Evolutionary conservation across 1,140 invertebrate genomes (phyloP).

Genomic region (Cotesia typhae): DNA sequence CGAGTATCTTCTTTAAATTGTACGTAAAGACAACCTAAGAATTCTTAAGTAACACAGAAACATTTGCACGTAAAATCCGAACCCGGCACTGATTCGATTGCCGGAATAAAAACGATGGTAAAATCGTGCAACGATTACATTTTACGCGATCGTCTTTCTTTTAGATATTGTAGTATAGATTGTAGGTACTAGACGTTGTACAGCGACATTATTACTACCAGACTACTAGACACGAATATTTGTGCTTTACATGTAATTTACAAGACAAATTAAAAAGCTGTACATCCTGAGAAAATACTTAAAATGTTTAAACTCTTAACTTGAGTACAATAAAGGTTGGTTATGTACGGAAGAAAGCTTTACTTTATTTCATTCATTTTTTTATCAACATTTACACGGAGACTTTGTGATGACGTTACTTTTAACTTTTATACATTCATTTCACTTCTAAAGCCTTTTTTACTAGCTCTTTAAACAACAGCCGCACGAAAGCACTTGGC

Average conservation of each 20-base stretch:
- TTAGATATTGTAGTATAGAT: neutral
- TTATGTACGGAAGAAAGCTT: too few relatives aligned
- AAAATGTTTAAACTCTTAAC: constrained; percentile 1
- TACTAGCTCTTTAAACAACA: neutral
- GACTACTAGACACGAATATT: too few relatives aligned
- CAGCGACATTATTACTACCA: too few relatives aligned
- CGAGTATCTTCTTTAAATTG: neutral
- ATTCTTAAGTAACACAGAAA: constrained; percentile 18
- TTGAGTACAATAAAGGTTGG: too few relatives aligned
- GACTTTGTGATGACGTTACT: constrained; percentile 16
- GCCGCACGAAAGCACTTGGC: constrained; percentile 8
- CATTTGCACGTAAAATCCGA: constrained; percentile 1
- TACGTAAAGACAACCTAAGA: neutral
- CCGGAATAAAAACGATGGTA: constrained; percentile 7
- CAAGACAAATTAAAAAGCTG: neutral
- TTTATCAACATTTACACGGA: neutral
- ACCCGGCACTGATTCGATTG: constrained; percentile 3
- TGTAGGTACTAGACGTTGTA: too few relatives aligned
- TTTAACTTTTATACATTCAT: constrained; percentile 3
- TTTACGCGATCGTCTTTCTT: neutral
- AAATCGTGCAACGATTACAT: constrained; percentile 25
- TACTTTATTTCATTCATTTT: too few relatives aligned
- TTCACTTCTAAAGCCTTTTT: constrained; percentile 5
- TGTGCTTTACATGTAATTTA: too few relatives aligned
- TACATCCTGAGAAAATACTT: constrained; percentile 14